Conservation (phyloP, 2,113 vertebrate species). For the Calyptomena viridis region DNA sequence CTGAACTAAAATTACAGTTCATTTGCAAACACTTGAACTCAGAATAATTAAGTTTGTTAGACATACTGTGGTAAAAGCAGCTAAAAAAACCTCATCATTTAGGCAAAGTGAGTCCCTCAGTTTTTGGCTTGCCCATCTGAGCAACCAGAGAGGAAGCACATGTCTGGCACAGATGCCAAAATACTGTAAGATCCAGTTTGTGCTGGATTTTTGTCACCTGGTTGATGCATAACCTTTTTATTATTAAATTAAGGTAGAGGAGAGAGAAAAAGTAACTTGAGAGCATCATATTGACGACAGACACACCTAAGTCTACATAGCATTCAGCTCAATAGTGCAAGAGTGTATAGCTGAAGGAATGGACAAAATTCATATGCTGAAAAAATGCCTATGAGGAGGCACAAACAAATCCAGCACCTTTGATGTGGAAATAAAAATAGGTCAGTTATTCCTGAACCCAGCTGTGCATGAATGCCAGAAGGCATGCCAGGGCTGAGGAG, state of each 20-base stretch:
- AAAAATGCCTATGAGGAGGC: background rate
- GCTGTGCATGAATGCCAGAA: rapidly evolving
- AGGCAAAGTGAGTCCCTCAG: background rate
- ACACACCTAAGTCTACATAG: background rate
- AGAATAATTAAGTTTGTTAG: background rate
- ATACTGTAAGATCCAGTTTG: background rate
- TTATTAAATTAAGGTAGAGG: background rate
- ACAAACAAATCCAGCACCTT: background rate
- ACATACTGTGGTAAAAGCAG: background rate
- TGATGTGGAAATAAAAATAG: background rate
- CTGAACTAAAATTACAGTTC: slow-evolving; percentile 18
- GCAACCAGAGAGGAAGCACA: background rate
- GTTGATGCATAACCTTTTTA: background rate
- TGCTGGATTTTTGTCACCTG: background rate
- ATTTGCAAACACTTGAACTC: slow-evolving; percentile 16
- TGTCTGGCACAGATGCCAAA: background rate
- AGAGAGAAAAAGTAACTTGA: background rate
- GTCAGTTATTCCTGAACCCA: background rate
- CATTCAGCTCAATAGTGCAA: background rate
- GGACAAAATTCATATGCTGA: background rate
- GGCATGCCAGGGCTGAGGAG: background rate
- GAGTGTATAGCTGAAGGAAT: background rate
- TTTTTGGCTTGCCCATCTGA: background rate
- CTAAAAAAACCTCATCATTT: background rate
- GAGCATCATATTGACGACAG: background rate